Percentiles rank a stretch among this genome's conserved stretches.
These are phyloP conservation scores for Agrotis clavis DNA, from an alignment of 2,888 invertebrate genomes.

Conservation along the genomic window DNA sequence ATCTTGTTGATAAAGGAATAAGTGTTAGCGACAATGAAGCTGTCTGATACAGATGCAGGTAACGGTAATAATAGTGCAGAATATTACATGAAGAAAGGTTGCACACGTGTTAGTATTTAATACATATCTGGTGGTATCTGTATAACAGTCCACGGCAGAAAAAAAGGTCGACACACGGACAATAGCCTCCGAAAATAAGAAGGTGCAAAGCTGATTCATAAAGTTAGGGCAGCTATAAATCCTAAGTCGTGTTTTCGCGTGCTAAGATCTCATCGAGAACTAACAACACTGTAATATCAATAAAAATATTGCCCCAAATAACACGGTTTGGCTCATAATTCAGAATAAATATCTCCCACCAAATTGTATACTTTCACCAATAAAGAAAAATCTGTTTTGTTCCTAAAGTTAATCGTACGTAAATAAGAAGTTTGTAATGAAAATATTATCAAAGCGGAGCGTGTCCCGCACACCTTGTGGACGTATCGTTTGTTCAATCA, in stretches of 20 bases:
- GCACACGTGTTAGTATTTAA: slow-evolving; percentile 70
- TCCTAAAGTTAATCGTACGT: slow-evolving; percentile 44
- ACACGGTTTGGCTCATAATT: slow-evolving; percentile 58
- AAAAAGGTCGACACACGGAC: slow-evolving; percentile 16
- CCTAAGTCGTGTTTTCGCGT: slow-evolving; percentile 56
- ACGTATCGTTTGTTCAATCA: slow-evolving; percentile 88
- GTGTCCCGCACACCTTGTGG: slow-evolving; percentile 87
- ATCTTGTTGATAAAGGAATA: slow-evolving; percentile 59
- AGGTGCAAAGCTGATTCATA: slow-evolving; percentile 32
- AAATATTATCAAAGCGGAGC: slow-evolving; percentile 76
- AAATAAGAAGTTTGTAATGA: slow-evolving; percentile 68
- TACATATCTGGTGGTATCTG: slow-evolving; percentile 65
- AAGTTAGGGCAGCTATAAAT: slow-evolving; percentile 40
- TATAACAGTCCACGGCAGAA: slow-evolving; percentile 39
- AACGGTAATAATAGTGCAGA: slow-evolving; percentile 78
- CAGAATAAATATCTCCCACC: slow-evolving; percentile 45
- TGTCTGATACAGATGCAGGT: slow-evolving; percentile 59
- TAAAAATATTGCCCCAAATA: slow-evolving; percentile 64
- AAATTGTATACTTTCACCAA: slow-evolving; percentile 52
- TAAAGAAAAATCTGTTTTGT: slow-evolving; percentile 39
- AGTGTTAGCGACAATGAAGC: slow-evolving; percentile 26
- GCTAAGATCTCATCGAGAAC: slow-evolving; percentile 51
- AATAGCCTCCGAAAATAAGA: slow-evolving; percentile 40
- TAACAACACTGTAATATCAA: slow-evolving; percentile 60
- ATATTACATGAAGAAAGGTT: slow-evolving; percentile 67